phyloP scores from a whole-genome alignment of 2,797 vertebrate species.

The Anguilla obscura region DNA sequence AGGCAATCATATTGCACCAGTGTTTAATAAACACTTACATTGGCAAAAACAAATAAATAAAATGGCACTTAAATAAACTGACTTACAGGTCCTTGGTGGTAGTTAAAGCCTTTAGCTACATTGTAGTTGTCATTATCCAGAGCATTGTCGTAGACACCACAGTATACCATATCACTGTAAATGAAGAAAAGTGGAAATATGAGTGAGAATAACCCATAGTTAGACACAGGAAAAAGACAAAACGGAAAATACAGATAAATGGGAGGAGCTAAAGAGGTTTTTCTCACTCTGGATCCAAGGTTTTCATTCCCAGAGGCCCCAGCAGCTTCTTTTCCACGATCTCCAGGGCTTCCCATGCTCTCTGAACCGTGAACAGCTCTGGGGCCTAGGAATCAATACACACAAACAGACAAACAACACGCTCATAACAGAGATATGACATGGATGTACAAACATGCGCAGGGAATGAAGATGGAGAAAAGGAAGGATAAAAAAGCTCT shows the following conservation, averaged over 20 bases:
- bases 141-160: constrained; percentile 89
- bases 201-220: background rate
- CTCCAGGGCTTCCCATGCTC: constrained; percentile 86
- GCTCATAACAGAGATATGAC: background rate
- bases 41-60: background rate
- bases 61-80: background rate
- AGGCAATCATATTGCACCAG: background rate
- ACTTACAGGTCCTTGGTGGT: constrained; percentile 97
- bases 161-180: constrained; percentile 94
- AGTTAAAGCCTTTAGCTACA: constrained; percentile 91
- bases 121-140: constrained; percentile 92
- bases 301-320: constrained; percentile 95
- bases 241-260: background rate
- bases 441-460: background rate
- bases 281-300: constrained; percentile 93
- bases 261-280: background rate
- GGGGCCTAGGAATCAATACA: constrained; percentile 65
- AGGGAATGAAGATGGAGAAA: background rate
- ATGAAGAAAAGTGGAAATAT: constrained; percentile 26
- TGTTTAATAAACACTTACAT: background rate
- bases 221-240: background rate
- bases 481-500: background rate
- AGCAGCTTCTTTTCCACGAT: constrained; percentile 87
- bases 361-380: constrained; percentile 72
- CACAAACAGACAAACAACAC: background rate